Evolutionary conservation across 2,888 invertebrate genomes (phyloP), one percentile per base, ranked within the genome.

Genomic region (Epistrophe grossulariae): DNA sequence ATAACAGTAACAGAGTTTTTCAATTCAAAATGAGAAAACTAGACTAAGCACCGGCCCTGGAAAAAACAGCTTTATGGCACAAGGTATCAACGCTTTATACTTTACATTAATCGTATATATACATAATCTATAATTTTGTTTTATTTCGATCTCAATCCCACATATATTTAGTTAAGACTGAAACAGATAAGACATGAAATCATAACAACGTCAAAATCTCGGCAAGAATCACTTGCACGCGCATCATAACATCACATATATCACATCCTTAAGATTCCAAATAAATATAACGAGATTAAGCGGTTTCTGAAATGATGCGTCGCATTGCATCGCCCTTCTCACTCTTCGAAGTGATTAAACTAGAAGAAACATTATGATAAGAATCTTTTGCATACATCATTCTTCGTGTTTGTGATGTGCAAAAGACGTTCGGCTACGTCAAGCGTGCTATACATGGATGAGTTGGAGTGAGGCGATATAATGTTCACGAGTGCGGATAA

Each of bases 331-430:
- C 80, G 80, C 76, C 59, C 68, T 77, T 72, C 48, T 17, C 48
- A 40, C 71, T 48, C 59, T 59, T 35, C 9, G 7, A 70, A 31
- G 71, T 55, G 80, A 80, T 80, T 77, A 81, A 85, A 85, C 81
- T 77, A 85, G 84, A 77, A 85, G 68, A 77, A 55, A 72, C 77
- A 66, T 80, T 73, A 52, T 77, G 84, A 85, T 85, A 85, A 85
- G 81, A 24, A 85, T 78, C 81, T 52, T n/a, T 62, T 48, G 66
- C 77, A 78, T 81, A 77, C 81, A 85, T 81, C 77, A 81, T 81
- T 85, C 77, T 72, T 76, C 55, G 48, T 70, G 68, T 43, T 52
- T 70, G 50, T 68, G 68, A 50, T 60, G 70, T 59, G 59, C 59
- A 28, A 17, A 45, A 31, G 6, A 52, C 43, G 38, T 62, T 28